Base-by-base conservation (phyloP, 1,140 invertebrate species). In the Macrobrachium nipponense region DNA sequence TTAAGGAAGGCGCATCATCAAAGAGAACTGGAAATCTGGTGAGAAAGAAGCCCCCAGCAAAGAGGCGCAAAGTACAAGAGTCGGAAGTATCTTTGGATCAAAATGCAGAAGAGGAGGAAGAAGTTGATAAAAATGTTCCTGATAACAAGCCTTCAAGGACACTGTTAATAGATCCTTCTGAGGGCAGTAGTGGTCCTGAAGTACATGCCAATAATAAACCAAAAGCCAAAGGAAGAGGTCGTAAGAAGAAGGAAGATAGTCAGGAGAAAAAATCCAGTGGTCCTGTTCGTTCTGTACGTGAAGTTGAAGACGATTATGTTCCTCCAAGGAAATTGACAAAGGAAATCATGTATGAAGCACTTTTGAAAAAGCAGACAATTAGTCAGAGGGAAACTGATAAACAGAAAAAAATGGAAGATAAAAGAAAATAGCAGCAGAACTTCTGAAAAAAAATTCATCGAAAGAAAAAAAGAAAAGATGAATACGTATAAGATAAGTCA, bases 321-420 rank as follows among this genome's bases (percentile, higher is more conserved):
- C 80, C 86, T 36, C 68, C 85, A 60, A 82, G 60, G 36, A 82
- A 87, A 43, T 27, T 86, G 61, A 86, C 85, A 12, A 89, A 89
- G 66, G 70, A 78, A 23, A n/a, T 66, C 1, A 89, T 87, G 59
- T 89, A 78, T 75, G 81, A 87, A 59, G 75, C 70, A 14, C 68
- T 89, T 8, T 75, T 81, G 66, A 80, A 89, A 64, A 89, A 87
- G 23, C 86, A 89, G 27, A 86, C 75, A 77, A 89, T 89, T 10
- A 59, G 59, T 64, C 88, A 89, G 58, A 73, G 86, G 60, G 87
- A 87, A 59, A 72, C 43, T 43, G 88, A 85, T 12, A 73, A 89
- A 64, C 60, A 64, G 58, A n/a, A n/a, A n/a, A 76, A 64, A 70
- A 89, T 87, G 86, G 58, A 81, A 23, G 79, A 86, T 18, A 82